Percentiles rank a stretch among this genome's conserved stretches.
phyloP scores from a whole-genome alignment of 64 coral and sea anemone genomes.

The Montipora foliosa region DNA sequence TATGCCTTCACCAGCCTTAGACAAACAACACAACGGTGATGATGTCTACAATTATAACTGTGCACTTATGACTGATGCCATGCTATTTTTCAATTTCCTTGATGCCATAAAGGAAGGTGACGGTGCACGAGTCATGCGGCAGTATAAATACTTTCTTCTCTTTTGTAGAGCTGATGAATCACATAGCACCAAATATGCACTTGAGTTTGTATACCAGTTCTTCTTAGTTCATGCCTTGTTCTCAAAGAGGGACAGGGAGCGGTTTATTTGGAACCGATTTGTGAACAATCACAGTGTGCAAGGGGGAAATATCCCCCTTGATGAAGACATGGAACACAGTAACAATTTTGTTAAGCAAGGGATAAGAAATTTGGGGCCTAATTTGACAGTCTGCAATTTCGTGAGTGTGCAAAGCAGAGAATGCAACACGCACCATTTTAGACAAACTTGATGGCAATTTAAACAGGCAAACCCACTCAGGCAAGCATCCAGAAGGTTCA shows the following conservation, averaged over 20 bases:
- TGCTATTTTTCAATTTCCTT: conserved; percentile 76
- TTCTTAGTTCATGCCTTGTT: conserved; percentile 71
- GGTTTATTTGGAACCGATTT: conserved; percentile 66
- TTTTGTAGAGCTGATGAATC: conserved; percentile 74
- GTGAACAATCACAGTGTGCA: conserved; percentile 64
- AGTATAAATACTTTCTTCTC: conserved; percentile 82
- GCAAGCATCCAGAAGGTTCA: conserved; percentile 42
- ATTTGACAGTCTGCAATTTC: conserved; percentile 55
- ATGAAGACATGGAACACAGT: conserved; percentile 74
- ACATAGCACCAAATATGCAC: conserved; percentile 71
- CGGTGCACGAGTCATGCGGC: conserved; percentile 47
- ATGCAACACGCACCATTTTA: conserved; percentile 36
- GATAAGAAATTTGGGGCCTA: conserved; percentile 74
- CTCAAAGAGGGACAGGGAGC: conserved; percentile 14
- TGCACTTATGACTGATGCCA: conserved; percentile 64
- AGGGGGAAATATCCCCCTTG: conserved; percentile 70
- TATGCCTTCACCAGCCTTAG: conserved; percentile 25
- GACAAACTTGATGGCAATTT: conserved; percentile 43
- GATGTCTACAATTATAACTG: conserved; percentile 79
- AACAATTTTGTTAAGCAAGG: conserved; percentile 19
- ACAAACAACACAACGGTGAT: conserved; percentile 52
- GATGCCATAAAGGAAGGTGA: conserved; percentile 32
- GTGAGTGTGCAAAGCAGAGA: conserved; percentile 67
- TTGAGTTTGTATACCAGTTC: conserved; percentile 72
- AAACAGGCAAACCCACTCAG: conserved; percentile 27